phyloP scores from a whole-genome alignment of 2,888 invertebrate species.

The Holacanthella duospinosa region DNA sequence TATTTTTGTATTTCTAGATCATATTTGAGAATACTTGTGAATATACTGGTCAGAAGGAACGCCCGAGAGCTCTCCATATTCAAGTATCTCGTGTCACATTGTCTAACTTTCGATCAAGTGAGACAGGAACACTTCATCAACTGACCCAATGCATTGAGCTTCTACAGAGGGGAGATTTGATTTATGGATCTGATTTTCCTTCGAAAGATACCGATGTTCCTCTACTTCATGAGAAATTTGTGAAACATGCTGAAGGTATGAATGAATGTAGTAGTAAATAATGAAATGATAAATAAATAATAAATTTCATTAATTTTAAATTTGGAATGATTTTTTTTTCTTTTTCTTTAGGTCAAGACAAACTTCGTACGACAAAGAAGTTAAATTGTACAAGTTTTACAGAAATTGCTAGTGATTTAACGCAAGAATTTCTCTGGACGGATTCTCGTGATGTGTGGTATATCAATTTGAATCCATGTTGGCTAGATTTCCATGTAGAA shows the following conservation, averaged over 20 bases:
- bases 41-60: constrained; percentile 68
- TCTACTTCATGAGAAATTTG: constrained; percentile 70
- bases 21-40: constrained; percentile 66
- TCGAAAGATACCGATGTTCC: constrained; percentile 57
- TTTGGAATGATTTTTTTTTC: background rate
- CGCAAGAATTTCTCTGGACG: constrained; percentile 56
- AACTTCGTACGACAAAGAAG: constrained; percentile 12
- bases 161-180: constrained; percentile 62
- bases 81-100: constrained; percentile 56
- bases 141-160: constrained; percentile 67
- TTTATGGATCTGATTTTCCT: constrained; percentile 58
- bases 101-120: constrained; percentile 56
- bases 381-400: constrained; percentile 21
- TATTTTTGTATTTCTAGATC: constrained; percentile 48
- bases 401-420: constrained; percentile 23
- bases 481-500: constrained; percentile 82
- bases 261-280: background rate
- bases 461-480: constrained; percentile 74
- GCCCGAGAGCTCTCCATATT: constrained; percentile 75
- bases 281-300: background rate
- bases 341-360: constrained; percentile 18
- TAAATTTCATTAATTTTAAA: background rate
- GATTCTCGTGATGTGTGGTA: constrained; percentile 82
- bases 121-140: constrained; percentile 52
- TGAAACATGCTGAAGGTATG: constrained; percentile 50